phyloP scores from a whole-genome alignment of 2,113 vertebrate genomes.

The Paracanthobrama guichenoti region DNA sequence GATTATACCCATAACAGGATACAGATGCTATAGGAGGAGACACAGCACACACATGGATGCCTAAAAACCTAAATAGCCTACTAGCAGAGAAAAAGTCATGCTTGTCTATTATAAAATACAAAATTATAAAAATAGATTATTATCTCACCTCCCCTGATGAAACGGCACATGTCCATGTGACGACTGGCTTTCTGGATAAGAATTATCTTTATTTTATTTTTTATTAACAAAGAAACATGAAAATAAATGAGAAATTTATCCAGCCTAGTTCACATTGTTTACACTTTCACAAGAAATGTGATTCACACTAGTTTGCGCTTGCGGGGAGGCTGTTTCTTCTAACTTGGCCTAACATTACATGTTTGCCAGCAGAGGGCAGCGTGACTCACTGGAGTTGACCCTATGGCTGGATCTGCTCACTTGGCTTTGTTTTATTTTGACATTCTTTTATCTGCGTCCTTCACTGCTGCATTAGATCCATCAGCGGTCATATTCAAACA shows the following conservation, averaged over 20 bases:
- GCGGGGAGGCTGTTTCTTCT: neutral
- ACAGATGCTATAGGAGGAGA: constrained; percentile 16
- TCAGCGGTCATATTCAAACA: constrained; percentile 44
- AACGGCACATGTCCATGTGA: neutral
- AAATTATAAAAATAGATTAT: neutral
- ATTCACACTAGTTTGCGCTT: constrained; percentile 1
- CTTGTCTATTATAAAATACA: neutral
- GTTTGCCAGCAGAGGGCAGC: constrained; percentile 49
- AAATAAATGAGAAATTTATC: neutral
- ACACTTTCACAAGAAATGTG: neutral
- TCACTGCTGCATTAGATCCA: constrained; percentile 41
- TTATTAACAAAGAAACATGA: neutral
- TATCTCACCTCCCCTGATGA: neutral
- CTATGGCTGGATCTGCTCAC: neutral
- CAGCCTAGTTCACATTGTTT: too few relatives aligned
- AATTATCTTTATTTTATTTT: neutral
- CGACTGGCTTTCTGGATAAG: too few relatives aligned
- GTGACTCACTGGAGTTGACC: constrained; percentile 22
- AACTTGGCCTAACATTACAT: neutral
- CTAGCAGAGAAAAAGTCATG: neutral
- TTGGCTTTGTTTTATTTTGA: neutral
- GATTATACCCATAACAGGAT: constrained; percentile 47
- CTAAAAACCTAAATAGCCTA: neutral
- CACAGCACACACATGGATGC: neutral
- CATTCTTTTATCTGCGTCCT: constrained; percentile 31